Conservation (phyloP, 2,113 vertebrate genomes). For the Clupea harengus region DNA sequence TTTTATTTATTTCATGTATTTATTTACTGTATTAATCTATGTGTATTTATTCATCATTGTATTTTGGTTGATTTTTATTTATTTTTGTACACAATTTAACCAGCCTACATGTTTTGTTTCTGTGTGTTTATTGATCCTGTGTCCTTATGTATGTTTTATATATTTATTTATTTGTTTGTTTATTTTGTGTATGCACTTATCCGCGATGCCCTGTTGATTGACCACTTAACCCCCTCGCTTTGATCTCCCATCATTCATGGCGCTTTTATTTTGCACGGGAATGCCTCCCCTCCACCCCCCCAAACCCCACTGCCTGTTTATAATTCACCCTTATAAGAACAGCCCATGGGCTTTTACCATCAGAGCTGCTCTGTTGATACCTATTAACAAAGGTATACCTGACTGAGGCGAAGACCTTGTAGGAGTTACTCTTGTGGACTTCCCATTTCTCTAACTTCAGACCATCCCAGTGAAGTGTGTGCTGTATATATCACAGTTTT, state of each 20-base stretch:
- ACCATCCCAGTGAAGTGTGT: not conserved
- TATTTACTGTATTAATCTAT: slow-evolving; percentile 82
- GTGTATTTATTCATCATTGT: slow-evolving; percentile 47
- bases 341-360: not conserved
- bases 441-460: not conserved
- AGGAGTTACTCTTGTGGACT: not conserved
- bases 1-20: slow-evolving; percentile 83
- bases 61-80: slow-evolving; percentile 63
- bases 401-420: not conserved
- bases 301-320: not conserved
- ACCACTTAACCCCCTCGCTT: not conserved
- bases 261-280: slow-evolving; percentile 15
- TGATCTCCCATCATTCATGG: not conserved
- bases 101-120: not conserved
- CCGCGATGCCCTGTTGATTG: slow-evolving; percentile 47
- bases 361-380: not conserved
- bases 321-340: not conserved
- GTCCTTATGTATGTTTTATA: not conserved
- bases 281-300: not conserved
- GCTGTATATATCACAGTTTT: too few relatives aligned
- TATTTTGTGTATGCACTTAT: slow-evolving; percentile 53
- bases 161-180: slow-evolving; percentile 51
- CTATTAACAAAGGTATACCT: not conserved
- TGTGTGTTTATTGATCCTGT: not conserved
- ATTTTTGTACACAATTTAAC: slow-evolving; percentile 5